A percentile compares a stretch with the other conserved stretches of the same genome.
Evolutionary conservation across 2,797 vertebrate genomes (phyloP).

Genomic region (Hylomyscus alleni): DNA sequence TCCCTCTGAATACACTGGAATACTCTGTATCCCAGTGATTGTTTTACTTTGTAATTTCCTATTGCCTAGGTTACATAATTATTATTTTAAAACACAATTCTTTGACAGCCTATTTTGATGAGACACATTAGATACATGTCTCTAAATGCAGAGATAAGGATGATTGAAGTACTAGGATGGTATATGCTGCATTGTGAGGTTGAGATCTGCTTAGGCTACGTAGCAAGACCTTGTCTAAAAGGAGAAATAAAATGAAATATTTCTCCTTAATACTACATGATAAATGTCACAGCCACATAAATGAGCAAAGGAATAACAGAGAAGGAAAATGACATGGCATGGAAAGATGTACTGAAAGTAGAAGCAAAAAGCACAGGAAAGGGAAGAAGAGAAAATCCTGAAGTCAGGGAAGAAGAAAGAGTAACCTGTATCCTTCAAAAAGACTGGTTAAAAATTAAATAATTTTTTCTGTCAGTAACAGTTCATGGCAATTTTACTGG

Average conservation of each 20-base stretch:
- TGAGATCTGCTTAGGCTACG: background rate
- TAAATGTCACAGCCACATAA: constrained; percentile 3
- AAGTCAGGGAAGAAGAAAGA: background rate
- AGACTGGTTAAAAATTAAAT: background rate
- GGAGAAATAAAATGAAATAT: background rate
- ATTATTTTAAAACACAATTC: constrained; percentile 15
- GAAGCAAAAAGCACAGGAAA: background rate
- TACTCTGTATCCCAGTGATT: background rate
- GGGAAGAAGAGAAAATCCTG: background rate
- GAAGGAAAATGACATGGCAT: background rate
- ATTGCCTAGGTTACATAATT: background rate
- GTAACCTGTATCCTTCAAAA: constrained; percentile 42
- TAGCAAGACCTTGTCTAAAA: background rate
- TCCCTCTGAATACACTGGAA: background rate
- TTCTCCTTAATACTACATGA: background rate
- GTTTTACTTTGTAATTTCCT: background rate
- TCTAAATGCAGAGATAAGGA: background rate
- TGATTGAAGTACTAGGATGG: background rate
- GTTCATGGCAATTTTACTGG: constrained; percentile 33
- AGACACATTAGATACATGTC: background rate
- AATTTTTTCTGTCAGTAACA: constrained; percentile 31
- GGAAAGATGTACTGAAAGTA: rapidly evolving
- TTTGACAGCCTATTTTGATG: background rate
- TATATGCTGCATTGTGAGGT: background rate
- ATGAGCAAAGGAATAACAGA: background rate